These are phyloP conservation scores for Gymnoscopelus microlampas DNA, from an alignment of 2,797 vertebrate genomes.

Conservation along the genomic window DNA sequence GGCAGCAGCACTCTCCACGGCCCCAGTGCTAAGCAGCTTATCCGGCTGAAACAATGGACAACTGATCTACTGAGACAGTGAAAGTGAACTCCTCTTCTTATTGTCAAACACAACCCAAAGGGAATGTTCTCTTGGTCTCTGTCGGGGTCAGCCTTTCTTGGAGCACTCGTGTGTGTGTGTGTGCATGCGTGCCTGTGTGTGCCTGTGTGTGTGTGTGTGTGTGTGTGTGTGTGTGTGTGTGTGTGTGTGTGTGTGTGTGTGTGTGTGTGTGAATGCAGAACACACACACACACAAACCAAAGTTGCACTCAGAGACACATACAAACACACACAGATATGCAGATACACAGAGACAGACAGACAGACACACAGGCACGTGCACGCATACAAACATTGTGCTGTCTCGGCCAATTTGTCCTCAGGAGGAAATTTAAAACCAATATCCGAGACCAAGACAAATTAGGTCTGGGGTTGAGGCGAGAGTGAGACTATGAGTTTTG, in stretches of 20 bases:
- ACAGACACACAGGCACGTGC: background rate
- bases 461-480: constrained; percentile 10
- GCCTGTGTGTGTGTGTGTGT: no score
- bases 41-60: constrained; percentile 10
- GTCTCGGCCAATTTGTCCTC: constrained; percentile 7
- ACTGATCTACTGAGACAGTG: constrained; percentile 22
- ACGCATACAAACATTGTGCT: background rate
- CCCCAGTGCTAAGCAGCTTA: constrained; percentile 32
- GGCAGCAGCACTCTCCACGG: constrained; percentile 3
- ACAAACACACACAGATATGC: background rate
- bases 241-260: no score
- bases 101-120: constrained; percentile 16
- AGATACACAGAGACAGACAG: no score
- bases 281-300: constrained; percentile 1
- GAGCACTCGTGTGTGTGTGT: background rate
- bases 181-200: background rate
- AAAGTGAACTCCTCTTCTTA: constrained; percentile 23
- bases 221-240: no score
- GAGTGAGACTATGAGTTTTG: background rate
- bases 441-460: constrained; percentile 17
- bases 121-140: constrained; percentile 6
- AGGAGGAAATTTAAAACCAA: constrained; percentile 18
- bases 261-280: background rate
- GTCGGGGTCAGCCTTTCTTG: background rate
- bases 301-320: background rate